Evolutionary conservation across 2,888 invertebrate species (phyloP).

Genomic region (Alviniconcha strummeri): DNA sequence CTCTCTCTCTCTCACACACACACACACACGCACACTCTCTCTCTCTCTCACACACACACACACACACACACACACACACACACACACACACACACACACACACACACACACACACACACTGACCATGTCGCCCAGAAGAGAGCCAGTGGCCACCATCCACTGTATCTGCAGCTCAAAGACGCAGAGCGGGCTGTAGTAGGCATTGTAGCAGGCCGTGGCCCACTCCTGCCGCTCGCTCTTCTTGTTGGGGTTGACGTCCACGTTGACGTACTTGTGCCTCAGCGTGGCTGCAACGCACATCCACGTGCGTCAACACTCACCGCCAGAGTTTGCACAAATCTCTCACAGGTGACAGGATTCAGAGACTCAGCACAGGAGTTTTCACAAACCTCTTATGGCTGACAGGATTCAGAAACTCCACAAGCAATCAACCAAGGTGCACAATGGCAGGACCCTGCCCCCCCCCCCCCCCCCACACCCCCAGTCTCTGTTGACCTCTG

Average conservation of each 20-base stretch:
- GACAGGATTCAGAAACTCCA: not conserved
- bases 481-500: too few relatives aligned
- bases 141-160: constrained; percentile 97
- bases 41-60: not conserved
- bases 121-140: constrained; percentile 88
- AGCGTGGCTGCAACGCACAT: constrained; percentile 55
- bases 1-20: too few relatives aligned
- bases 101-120: constrained; percentile 26
- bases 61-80: not conserved
- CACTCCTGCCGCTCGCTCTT: constrained; percentile 86
- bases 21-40: not conserved
- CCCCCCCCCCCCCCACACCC: too few relatives aligned
- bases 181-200: constrained; percentile 89
- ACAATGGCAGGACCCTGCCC: too few relatives aligned
- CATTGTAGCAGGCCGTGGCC: constrained; percentile 95
- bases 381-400: not conserved
- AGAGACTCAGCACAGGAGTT: not conserved
- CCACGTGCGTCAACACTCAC: not conserved
- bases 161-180: constrained; percentile 96
- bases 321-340: not conserved
- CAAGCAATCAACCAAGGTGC: not conserved
- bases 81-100: not conserved
- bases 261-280: constrained; percentile 68
- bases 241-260: constrained; percentile 66
- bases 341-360: not conserved